phyloP scores from a whole-genome alignment of 2,113 vertebrate genomes.

The Pavo muticus region DNA sequence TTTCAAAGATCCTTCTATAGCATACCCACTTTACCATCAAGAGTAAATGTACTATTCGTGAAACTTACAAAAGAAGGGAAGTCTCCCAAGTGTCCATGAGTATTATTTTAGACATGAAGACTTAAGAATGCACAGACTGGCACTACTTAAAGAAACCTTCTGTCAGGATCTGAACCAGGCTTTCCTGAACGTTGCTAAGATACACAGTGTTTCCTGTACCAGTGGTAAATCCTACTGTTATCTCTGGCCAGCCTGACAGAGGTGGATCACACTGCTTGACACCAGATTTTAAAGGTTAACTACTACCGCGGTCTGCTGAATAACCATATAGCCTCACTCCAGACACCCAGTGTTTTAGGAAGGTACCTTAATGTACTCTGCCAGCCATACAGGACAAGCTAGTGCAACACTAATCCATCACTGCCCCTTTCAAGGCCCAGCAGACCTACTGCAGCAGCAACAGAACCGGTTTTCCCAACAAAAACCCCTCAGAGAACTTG shows the following conservation, averaged over 20 bases:
- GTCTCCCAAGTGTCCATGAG: neutral
- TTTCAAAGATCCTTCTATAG: neutral
- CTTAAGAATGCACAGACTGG: neutral
- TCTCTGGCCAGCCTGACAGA: neutral
- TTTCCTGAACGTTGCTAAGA: neutral
- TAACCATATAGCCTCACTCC: neutral
- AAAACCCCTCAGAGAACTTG: neutral
- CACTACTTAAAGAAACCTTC: neutral
- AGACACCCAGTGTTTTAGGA: neutral
- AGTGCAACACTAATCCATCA: neutral
- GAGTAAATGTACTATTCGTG: neutral
- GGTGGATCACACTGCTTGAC: neutral
- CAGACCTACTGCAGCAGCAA: neutral
- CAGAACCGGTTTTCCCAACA: neutral
- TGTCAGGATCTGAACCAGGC: neutral
- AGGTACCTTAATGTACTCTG: neutral
- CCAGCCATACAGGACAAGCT: neutral
- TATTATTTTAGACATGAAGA: neutral
- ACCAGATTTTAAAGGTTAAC: neutral
- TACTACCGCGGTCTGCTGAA: neutral
- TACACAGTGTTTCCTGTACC: fast-evolving
- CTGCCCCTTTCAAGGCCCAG: neutral
- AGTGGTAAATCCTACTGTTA: neutral
- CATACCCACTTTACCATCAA: neutral
- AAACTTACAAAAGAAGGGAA: neutral